Conservation (phyloP, 53 echinoderm and acorn worm species). For the Astropecten irregularis region DNA sequence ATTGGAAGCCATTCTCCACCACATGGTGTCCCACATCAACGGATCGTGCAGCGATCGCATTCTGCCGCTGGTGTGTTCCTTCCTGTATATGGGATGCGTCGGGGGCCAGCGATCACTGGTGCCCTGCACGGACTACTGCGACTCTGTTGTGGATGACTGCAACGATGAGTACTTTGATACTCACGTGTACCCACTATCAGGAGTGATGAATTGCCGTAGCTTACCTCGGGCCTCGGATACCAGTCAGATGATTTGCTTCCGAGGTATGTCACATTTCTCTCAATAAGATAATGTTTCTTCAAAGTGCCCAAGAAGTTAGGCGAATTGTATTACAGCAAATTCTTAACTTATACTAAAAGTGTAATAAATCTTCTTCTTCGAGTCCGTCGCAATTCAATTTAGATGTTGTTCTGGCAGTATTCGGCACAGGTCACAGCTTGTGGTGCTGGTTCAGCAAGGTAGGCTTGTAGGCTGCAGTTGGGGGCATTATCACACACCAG, state of each 20-base stretch:
- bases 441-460: too few relatives aligned
- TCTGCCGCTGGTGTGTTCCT: background rate
- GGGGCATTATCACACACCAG: too few relatives aligned
- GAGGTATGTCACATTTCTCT: background rate
- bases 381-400: too few relatives aligned
- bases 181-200: background rate
- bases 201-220: background rate
- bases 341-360: too few relatives aligned
- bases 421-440: too few relatives aligned
- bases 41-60: background rate
- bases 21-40: background rate
- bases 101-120: slow-evolving; percentile 31
- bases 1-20: background rate
- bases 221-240: background rate
- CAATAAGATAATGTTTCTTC: too few relatives aligned
- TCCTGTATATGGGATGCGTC: slow-evolving; percentile 29
- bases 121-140: slow-evolving; percentile 44
- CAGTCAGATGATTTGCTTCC: background rate
- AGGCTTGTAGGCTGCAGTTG: too few relatives aligned
- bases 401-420: too few relatives aligned
- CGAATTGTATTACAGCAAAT: too few relatives aligned
- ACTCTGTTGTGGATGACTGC: background rate
- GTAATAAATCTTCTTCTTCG: too few relatives aligned
- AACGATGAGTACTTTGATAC: background rate
- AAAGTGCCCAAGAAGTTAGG: too few relatives aligned